These are phyloP conservation scores for Neuroterus valhalla DNA, from an alignment of 1,140 invertebrate species.

Conservation along the genomic window DNA sequence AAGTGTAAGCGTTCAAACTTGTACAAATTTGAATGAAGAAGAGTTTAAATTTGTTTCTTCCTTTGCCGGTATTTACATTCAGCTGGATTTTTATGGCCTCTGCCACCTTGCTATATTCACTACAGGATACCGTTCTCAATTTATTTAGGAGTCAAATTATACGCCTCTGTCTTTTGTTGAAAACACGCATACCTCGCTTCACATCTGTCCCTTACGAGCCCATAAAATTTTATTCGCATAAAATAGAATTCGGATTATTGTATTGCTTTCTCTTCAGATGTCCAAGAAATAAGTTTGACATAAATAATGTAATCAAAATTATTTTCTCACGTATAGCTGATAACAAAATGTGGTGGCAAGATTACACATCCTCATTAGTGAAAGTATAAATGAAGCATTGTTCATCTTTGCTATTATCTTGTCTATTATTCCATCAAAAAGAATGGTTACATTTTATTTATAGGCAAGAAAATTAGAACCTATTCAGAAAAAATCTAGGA, in stretches of 20 bases:
- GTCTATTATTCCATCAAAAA: background rate
- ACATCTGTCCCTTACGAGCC: too few relatives aligned
- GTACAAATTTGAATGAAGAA: too few relatives aligned
- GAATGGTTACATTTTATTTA: background rate
- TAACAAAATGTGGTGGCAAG: too few relatives aligned
- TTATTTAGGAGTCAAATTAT: too few relatives aligned
- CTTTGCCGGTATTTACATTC: too few relatives aligned
- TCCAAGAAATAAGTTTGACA: background rate
- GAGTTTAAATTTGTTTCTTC: too few relatives aligned
- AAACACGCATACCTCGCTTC: too few relatives aligned
- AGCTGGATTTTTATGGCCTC: too few relatives aligned
- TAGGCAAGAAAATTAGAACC: background rate
- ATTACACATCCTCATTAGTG: background rate
- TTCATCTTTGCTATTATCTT: conserved; percentile 7
- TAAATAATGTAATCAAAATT: background rate
- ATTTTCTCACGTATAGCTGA: background rate
- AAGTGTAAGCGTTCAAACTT: too few relatives aligned
- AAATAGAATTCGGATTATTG: background rate
- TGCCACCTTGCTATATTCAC: too few relatives aligned
- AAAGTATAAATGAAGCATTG: conserved; percentile 4
- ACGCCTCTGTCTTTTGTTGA: too few relatives aligned
- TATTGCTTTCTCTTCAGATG: background rate
- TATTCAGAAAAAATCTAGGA: background rate
- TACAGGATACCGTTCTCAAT: too few relatives aligned
- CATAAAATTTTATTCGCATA: background rate